Evolutionary conservation across 2,888 invertebrate species (phyloP).

Genomic region (Physocephala rufipes): DNA sequence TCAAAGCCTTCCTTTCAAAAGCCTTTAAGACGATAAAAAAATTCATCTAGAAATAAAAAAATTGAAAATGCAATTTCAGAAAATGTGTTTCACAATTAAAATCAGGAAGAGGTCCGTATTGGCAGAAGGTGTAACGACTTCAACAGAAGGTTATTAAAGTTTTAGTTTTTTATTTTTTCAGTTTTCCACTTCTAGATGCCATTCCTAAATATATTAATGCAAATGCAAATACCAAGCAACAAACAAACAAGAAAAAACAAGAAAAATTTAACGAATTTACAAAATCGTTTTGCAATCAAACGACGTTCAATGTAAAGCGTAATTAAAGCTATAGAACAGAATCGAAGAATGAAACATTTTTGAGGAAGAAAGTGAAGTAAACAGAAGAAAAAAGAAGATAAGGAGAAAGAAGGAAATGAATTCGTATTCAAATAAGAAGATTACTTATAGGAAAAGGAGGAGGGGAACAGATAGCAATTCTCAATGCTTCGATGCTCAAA

Average conservation of each 20-base stretch:
- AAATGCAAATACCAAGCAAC: background rate
- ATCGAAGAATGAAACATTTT: background rate
- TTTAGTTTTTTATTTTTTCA: too few relatives aligned
- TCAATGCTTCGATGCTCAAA: too few relatives aligned
- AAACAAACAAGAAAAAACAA: background rate
- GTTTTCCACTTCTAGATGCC: background rate
- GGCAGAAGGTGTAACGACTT: background rate
- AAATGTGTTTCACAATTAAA: background rate
- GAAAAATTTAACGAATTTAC: conserved; percentile 8
- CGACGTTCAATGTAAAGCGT: conserved; percentile 28
- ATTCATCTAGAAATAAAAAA: conserved; percentile 16
- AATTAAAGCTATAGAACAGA: conserved; percentile 19
- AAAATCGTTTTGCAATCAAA: conserved; percentile 10
- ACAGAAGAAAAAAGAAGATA: background rate
- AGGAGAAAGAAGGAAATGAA: background rate
- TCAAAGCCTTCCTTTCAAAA: too few relatives aligned
- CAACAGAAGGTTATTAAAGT: too few relatives aligned
- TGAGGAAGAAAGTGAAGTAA: background rate
- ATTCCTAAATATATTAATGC: conserved; percentile 23
- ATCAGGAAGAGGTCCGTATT: background rate
- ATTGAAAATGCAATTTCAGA: conserved; percentile 4
- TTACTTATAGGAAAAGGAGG: too few relatives aligned
- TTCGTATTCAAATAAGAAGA: background rate
- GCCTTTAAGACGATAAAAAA: background rate
- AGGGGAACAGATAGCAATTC: too few relatives aligned